Evolutionary conservation across 2,888 invertebrate species (phyloP).

Genomic region (Aphrophora alni): DNA sequence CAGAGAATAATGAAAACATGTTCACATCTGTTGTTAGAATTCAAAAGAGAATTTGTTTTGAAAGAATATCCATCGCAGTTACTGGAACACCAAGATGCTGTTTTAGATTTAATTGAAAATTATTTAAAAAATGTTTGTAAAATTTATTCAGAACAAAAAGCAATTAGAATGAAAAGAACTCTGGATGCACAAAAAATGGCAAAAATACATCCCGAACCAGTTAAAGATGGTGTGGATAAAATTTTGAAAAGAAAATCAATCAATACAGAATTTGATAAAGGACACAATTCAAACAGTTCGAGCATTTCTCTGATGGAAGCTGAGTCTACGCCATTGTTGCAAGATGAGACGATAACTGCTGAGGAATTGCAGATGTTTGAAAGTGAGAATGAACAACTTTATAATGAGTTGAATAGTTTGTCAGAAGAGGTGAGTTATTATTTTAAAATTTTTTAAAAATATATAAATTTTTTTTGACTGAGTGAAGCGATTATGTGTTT

Average conservation of each 20-base stretch:
- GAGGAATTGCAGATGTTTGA: slow-evolving; percentile 95
- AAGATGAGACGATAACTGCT: slow-evolving; percentile 73
- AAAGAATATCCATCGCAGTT: slow-evolving; percentile 62
- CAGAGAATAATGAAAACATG: slow-evolving; percentile 85
- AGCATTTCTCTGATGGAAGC: neutral
- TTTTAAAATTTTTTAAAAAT: too few species aligned
- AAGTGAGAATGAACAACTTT: slow-evolving; percentile 86
- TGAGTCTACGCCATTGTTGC: slow-evolving; percentile 3
- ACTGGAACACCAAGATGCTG: slow-evolving; percentile 77
- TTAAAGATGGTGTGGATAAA: slow-evolving; percentile 30
- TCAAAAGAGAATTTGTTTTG: slow-evolving; percentile 61
- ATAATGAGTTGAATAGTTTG: slow-evolving; percentile 85
- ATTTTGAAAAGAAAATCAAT: neutral
- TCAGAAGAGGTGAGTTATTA: slow-evolving; percentile 73
- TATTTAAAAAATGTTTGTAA: slow-evolving; percentile 87
- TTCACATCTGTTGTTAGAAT: slow-evolving; percentile 75
- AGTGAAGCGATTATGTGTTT: too few species aligned
- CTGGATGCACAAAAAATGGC: slow-evolving; percentile 83
- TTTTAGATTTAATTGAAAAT: slow-evolving; percentile 75
- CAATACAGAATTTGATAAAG: neutral
- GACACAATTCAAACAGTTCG: neutral
- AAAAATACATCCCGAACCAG: slow-evolving; percentile 53
- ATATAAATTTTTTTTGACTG: too few species aligned
- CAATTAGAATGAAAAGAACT: slow-evolving; percentile 83
- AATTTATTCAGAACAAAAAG: slow-evolving; percentile 87